Percentiles rank a stretch among this genome's conserved stretches.
phyloP scores from a whole-genome alignment of 2,888 invertebrate species.

The Andricus curvator region DNA sequence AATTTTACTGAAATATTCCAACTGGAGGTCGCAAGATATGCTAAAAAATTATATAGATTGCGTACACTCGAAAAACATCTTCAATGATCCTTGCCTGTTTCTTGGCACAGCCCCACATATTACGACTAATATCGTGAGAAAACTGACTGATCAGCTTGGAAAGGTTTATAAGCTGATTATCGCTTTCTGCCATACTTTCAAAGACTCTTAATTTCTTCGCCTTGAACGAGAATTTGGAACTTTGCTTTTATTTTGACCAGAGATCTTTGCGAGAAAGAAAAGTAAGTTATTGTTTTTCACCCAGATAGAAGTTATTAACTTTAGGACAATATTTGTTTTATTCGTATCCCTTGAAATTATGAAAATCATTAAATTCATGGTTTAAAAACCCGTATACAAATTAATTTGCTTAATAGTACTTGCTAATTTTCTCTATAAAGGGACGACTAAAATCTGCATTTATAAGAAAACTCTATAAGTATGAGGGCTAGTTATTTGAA shows the following conservation, averaged over 20 bases:
- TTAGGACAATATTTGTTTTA: neutral
- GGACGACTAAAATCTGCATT: neutral
- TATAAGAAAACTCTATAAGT: neutral
- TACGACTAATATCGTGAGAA: conserved; percentile 7
- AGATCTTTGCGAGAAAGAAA: neutral
- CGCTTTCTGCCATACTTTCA: conserved; percentile 9
- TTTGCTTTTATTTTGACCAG: conserved; percentile 18
- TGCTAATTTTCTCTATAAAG: neutral
- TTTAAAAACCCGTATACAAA: neutral
- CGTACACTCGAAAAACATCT: no score
- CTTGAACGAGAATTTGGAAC: conserved; percentile 15
- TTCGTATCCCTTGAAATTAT: neutral
- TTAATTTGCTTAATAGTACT: neutral
- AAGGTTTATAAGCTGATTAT: conserved; percentile 26
- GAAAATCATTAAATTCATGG: neutral
- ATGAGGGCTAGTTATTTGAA: neutral
- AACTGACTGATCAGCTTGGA: conserved; percentile 26
- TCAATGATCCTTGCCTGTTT: no score
- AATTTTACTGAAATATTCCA: neutral
- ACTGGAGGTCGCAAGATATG: neutral
- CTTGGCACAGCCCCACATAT: neutral
- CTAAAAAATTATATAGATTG: no score
- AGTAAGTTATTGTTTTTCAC: conserved; percentile 4
- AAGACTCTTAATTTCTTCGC: conserved; percentile 30
- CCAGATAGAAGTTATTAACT: neutral